Evolutionary conservation across 2,888 invertebrate genomes (phyloP), one percentile per base, ranked within the genome.

Genomic region (Bombylius discolor): DNA sequence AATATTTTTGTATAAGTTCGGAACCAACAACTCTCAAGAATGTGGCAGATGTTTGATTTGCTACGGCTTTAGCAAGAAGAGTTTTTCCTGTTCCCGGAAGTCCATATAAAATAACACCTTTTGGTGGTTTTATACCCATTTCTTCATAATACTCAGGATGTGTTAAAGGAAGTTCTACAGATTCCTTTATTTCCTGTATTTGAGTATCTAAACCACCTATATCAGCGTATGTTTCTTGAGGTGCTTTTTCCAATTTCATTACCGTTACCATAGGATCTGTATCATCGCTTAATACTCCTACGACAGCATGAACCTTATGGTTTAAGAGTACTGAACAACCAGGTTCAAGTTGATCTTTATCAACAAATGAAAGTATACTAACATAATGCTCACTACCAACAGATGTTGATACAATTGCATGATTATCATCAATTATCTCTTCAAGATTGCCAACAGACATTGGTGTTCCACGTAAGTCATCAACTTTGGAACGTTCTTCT

Each of bases 181-280:
- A 96, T 77, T 99, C 99, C 75, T 95, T 95, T 59, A 95, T 95
- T 76, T 95, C 91, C 72, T 94, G 98, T 70, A 99, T 99, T 76
- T 99, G 99, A 44, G 89, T 90, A 69, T 97, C 97, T 12, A 98
- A 78, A 14, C 96, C 97, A 68, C 97, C 97, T 72, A 98, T 98
- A 76, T 96, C 99, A 13, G 98, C 98, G 71, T 99, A 99, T 0
- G 98, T 99, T 76, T 99, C 99, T 72, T 96, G 97, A 1, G 99
- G 99, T 9, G 99, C 99, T 70, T 99, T 99, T 71, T 99, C 99
- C 49, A 99, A 76, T 73, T 99, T 99, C 99, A 99, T 99, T 3
- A 99, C 99, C 12, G 97, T 98, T 4, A 99, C 99, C 98, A 99
- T 99, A 5, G 99, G 99, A 76, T 99, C 99, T 12, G 97, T 98